Base-by-base conservation (phyloP, 2,113 vertebrate genomes). In the Syngnathus scovelli region DNA sequence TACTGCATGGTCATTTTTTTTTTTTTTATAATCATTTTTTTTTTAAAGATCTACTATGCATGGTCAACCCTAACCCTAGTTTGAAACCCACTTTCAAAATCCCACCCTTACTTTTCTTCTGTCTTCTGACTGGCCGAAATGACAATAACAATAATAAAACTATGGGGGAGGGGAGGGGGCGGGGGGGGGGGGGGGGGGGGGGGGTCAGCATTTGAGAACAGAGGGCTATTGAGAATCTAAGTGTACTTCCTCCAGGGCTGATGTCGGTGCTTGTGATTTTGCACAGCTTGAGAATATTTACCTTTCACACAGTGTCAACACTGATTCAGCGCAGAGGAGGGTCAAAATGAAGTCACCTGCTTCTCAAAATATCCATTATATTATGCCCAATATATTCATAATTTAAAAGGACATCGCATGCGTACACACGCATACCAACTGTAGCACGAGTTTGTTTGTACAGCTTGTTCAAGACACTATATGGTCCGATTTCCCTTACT, bases 341-440 rank as follows among this genome's bases (percentile, higher is more conserved):
- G 60, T 58, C 62, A 60, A 84, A 86, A 86, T 84, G 66, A 85
- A 85, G 82, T 87, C 88, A 86, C 84, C 85, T 86, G 78, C 77
- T 83, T 82, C 75, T 65, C 75, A 69, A 60, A 54, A 77, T 80
- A 75, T 67, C 79, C 75, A 67, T 72, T 69, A 74, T 75, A 75
- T 71, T 79, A 69, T 72, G 13, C 74, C 61, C 67, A 59, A 64
- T 44, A 15, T 56, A 58, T 55, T 74, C 66, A 63, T 58, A 69
- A 59, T 75, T 76, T 23, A 66, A 66, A 64, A 48, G 13, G 9
- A 61, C 44, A 51, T n/a, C 8, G 64, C 44, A 67, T 38, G 60
- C 60, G 67, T 59, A 60, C 61, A 55, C 10, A 6, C 19, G 37
- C 43, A 43, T 60, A 66, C 58, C 64, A 38, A 36, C 67, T 58